These are phyloP conservation scores for Xyliphius kryptos DNA, from an alignment of 2,113 vertebrate species.

Conservation along the genomic window DNA sequence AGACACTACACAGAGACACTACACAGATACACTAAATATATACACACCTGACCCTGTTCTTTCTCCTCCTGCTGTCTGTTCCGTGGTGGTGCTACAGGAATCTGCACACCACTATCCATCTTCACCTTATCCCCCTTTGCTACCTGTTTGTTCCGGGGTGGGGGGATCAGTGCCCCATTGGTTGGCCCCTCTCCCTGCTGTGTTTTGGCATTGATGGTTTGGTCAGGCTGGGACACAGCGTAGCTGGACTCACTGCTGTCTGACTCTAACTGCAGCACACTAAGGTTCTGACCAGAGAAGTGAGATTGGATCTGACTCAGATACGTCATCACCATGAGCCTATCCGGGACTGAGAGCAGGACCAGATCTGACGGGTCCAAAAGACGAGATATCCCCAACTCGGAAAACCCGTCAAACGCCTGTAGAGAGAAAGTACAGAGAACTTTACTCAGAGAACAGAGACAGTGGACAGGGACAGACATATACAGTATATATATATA, in stretches of 20 bases:
- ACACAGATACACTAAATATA: too few relatives aligned
- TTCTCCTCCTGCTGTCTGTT: conserved; percentile 47
- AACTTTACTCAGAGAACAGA: too few relatives aligned
- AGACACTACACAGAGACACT: too few relatives aligned
- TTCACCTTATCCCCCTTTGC: conserved; percentile 31
- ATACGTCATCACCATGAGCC: conserved; percentile 86
- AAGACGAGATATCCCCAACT: conserved; percentile 76
- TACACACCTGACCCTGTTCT: not conserved
- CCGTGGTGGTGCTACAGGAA: conserved; percentile 66
- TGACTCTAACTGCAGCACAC: conserved; percentile 75
- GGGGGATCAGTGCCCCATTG: conserved; percentile 48
- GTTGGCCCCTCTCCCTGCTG: conserved; percentile 32
- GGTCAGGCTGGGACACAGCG: conserved; percentile 52
- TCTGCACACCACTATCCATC: conserved; percentile 40
- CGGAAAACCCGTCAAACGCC: conserved; percentile 79
- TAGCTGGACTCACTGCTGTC: conserved; percentile 72
- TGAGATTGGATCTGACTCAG: conserved; percentile 82
- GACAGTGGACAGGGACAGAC: too few relatives aligned
- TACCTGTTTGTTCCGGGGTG: conserved; percentile 57
- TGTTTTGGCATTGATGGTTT: conserved; percentile 51
- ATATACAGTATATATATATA: too few relatives aligned
- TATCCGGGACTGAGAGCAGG: conserved; percentile 74
- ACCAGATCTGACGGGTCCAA: conserved; percentile 84
- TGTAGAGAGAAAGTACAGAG: too few relatives aligned
- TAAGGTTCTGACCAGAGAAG: conserved; percentile 81